These are phyloP conservation scores for Macroglossus sobrinus DNA, from an alignment of 2,113 vertebrate species.

Conservation along the genomic window DNA sequence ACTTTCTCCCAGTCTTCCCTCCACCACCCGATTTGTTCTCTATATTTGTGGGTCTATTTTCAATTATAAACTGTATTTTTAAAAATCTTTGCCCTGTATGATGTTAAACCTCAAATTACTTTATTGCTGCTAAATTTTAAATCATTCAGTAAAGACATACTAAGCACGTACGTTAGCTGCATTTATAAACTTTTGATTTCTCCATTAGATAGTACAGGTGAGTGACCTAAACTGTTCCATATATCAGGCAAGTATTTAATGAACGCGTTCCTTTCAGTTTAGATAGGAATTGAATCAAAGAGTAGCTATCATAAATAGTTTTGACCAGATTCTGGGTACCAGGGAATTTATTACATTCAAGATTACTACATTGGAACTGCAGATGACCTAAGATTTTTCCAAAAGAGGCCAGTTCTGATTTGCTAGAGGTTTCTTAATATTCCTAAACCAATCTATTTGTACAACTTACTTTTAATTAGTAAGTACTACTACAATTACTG, in stretches of 20 bases:
- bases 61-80: not conserved
- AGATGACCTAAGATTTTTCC: not conserved
- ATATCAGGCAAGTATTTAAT: not conserved
- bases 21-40: too few species aligned
- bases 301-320: not conserved
- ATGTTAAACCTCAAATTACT: not conserved
- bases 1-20: too few species aligned
- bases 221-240: not conserved
- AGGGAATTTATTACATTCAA: not conserved
- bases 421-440: not conserved
- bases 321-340: not conserved
- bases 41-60: too few species aligned
- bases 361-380: not conserved
- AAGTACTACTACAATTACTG: not conserved
- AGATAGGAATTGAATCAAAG: not conserved
- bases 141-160: not conserved
- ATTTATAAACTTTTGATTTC: not conserved
- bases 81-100: not conserved
- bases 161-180: not conserved
- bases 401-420: not conserved
- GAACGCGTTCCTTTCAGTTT: not conserved
- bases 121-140: not conserved
- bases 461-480: not conserved
- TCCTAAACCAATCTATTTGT: not conserved
- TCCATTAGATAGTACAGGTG: not conserved